These are phyloP conservation scores for Oreotrochilus melanogaster DNA, from an alignment of 2,113 vertebrate species.

Conservation along the genomic window DNA sequence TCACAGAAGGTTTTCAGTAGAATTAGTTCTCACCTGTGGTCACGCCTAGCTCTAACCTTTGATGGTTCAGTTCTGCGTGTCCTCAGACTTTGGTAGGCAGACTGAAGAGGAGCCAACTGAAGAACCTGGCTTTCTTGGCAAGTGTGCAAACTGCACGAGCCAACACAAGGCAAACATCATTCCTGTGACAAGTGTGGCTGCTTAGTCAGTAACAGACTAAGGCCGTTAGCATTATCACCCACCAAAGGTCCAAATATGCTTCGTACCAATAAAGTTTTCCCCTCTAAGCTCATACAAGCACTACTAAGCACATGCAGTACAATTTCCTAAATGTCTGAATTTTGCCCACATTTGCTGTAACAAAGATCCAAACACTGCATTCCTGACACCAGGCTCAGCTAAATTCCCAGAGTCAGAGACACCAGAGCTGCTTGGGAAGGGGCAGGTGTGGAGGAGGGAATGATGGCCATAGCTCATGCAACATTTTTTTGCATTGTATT, in stretches of 20 bases:
- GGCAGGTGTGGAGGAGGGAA: accelerated
- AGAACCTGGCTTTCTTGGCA: background rate
- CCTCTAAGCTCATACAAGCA: background rate
- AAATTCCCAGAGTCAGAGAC: background rate
- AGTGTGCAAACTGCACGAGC: background rate
- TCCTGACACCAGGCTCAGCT: background rate
- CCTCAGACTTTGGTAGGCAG: background rate
- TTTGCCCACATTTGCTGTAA: background rate
- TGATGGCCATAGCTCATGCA: background rate
- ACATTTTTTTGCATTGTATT: background rate
- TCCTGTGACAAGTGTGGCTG: background rate
- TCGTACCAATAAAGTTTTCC: background rate
- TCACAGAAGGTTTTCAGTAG: background rate
- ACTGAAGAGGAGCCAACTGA: background rate
- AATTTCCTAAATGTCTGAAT: background rate
- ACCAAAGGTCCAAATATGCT: background rate
- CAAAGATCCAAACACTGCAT: background rate
- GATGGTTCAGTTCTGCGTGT: background rate
- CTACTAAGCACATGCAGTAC: accelerated
- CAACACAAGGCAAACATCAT: background rate
- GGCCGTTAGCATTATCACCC: background rate
- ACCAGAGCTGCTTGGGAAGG: background rate
- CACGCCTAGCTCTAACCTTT: background rate
- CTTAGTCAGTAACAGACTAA: background rate
- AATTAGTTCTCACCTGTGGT: background rate